Evolutionary conservation across 1,140 invertebrate species (phyloP), one percentile per base, ranked within the genome.

Genomic region (Agrilus planipennis): DNA sequence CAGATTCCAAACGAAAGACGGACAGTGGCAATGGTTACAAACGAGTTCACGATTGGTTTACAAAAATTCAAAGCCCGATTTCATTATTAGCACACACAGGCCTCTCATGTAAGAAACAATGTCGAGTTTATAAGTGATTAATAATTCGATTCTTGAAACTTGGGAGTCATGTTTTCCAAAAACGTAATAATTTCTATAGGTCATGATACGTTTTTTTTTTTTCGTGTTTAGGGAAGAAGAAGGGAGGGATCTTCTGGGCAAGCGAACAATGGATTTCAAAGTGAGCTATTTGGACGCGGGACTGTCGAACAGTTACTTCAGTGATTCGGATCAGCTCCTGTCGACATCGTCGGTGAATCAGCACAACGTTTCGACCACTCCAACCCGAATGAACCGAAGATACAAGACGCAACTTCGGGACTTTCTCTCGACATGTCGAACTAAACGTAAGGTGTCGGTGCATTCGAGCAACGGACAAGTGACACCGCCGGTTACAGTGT

Each of bases 1-100:
- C 58, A 79, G 94, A 54, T 85, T 93, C 58, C 82, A 90, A 63
- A 92, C 86, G 30, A 94, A 95, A 64, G 85, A 93, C 29, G 81
- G 82, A 2, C 80, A 84, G 46, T 97, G 92, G 92, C 86, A 98
- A 64, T 99, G 93, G 93, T 67, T 99, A 17, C 95, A 99, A 69
- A 96, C 92, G 1, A 94, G 89, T 50, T 95, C 93, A 4, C 73
- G 92, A 53, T 74, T 98, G 32, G 90, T 97, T 21, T 97, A 97
- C 68, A 99, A 99, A 68, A 98, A 97, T 67, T 96, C 92, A 45
- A 99, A 98, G 67, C 92, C 94, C 2, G 94, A 99, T 62, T 97
- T 95, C 64, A 91, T 99, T 42, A 93, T 97, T 43, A 93, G 89
- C 60, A 98, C 91, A 21, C 95, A 99, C 69, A 75, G 92, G 47